Percentiles rank a stretch among this genome's conserved stretches.
Conservation (phyloP, 2,113 vertebrate species). For the Hyperopisus bebe region DNA sequence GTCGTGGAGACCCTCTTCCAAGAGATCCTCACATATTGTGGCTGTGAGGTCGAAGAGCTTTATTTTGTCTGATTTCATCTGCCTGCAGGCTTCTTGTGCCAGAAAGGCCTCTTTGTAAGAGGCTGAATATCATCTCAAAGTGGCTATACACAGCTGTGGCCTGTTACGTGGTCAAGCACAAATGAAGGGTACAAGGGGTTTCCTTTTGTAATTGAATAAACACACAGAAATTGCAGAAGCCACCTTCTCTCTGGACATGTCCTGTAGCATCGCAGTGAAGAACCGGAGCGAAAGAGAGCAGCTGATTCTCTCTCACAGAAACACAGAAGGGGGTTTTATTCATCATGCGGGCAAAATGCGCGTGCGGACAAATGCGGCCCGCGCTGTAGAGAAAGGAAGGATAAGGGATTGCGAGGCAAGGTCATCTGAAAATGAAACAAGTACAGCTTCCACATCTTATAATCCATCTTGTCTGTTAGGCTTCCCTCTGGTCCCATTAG, state of each 20-base stretch:
- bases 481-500: neutral
- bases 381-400: slow-evolving; percentile 42
- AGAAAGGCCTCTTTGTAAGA: neutral
- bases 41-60: neutral
- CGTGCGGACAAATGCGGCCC: slow-evolving; percentile 41
- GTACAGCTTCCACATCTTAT: slow-evolving; percentile 28
- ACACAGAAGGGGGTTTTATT: neutral
- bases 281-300: slow-evolving; percentile 38
- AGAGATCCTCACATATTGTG: neutral
- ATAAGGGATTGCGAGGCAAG: slow-evolving; percentile 52
- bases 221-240: neutral
- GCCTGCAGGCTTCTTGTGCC: neutral
- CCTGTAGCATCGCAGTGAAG: slow-evolving; percentile 38
- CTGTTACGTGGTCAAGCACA: neutral
- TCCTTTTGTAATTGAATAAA: neutral
- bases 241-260: slow-evolving; percentile 15
- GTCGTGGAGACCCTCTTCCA: neutral
- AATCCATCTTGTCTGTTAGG: neutral
- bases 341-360: neutral
- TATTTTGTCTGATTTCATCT: neutral
- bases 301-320: neutral
- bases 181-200: neutral
- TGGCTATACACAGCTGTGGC: neutral
- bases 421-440: slow-evolving; percentile 54
- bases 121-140: neutral